These are phyloP conservation scores for Syrphus vitripennis DNA, from an alignment of 2,888 invertebrate species.

Conservation along the genomic window DNA sequence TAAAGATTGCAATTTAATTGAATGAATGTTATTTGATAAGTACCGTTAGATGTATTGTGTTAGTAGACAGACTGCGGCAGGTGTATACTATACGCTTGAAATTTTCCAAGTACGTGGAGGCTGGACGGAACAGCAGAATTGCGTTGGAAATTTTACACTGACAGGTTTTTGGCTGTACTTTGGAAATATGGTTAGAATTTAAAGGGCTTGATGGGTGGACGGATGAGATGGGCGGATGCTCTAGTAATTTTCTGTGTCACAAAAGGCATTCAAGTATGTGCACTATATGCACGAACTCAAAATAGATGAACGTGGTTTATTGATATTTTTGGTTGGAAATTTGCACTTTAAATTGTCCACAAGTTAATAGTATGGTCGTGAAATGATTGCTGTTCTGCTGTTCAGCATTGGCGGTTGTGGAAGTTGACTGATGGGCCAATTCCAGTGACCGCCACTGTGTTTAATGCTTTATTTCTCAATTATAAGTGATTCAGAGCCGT, in stretches of 20 bases:
- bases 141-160: background rate
- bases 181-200: background rate
- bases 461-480: background rate
- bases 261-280: conserved; percentile 15
- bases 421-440: background rate
- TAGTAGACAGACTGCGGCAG: background rate
- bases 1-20: conserved; percentile 69
- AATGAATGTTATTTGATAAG: conserved; percentile 70
- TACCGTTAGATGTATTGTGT: conserved; percentile 32
- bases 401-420: background rate
- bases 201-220: too few relatives aligned
- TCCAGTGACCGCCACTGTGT: background rate
- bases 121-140: background rate
- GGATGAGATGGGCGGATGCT: background rate
- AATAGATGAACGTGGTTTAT: conserved; percentile 35
- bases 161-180: background rate
- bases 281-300: background rate
- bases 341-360: conserved; percentile 42
- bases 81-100: background rate
- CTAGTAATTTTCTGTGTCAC: conserved; percentile 40
- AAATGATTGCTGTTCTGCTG: conserved; percentile 22
- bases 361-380: background rate
- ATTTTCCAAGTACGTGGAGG: background rate
- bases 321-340: conserved; percentile 40
- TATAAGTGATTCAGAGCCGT: background rate